phyloP scores from a whole-genome alignment of 2,888 invertebrate species.

The Drosophila ezoana region DNA sequence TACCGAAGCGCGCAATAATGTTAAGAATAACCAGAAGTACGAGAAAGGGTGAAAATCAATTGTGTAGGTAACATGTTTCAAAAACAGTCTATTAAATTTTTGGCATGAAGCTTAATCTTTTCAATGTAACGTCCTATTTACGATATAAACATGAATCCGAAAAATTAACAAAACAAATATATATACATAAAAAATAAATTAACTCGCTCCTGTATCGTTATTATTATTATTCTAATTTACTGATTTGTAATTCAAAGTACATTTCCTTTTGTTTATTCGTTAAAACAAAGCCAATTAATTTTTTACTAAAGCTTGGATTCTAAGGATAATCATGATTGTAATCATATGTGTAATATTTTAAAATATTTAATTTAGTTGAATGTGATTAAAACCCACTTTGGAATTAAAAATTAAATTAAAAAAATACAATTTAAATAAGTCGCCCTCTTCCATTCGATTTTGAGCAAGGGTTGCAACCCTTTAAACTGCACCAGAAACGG shows the following conservation, averaged over 20 bases:
- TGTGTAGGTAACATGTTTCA: conserved; percentile 51
- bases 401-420: conserved; percentile 58
- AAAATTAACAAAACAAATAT: conserved; percentile 1
- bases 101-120: conserved; percentile 40
- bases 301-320: conserved; percentile 50
- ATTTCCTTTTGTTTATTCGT: conserved; percentile 45
- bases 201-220: conserved; percentile 5
- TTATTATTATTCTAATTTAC: conserved; percentile 23
- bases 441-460: conserved; percentile 22
- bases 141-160: conserved; percentile 24
- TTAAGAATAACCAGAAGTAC: conserved; percentile 57
- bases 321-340: conserved; percentile 36
- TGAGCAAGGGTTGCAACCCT: conserved; percentile 44
- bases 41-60: conserved; percentile 37
- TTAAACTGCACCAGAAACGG: conserved; percentile 1
- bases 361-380: conserved; percentile 66
- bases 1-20: conserved; percentile 75
- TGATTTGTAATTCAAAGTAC: conserved; percentile 45
- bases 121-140: conserved; percentile 42
- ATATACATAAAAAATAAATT: conserved; percentile 5
- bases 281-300: conserved; percentile 52
- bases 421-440: conserved; percentile 31
- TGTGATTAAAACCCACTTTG: conserved; percentile 57
- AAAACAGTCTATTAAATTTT: conserved; percentile 47
- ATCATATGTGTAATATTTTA: conserved; percentile 64